phyloP scores from a whole-genome alignment of 2,113 vertebrate species.

The Chauna torquata region DNA sequence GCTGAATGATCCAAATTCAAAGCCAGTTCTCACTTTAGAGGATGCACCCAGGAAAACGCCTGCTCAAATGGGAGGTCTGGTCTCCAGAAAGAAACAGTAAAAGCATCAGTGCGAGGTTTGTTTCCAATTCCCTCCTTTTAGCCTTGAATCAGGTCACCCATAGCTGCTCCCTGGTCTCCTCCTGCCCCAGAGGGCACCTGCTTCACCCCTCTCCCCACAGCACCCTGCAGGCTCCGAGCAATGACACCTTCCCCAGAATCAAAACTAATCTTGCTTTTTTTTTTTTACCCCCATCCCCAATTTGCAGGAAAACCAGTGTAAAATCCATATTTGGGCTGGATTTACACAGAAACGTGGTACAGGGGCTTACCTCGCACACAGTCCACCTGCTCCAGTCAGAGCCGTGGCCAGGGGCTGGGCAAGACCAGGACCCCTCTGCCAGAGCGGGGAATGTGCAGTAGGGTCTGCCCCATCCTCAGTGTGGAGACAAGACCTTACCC shows the following conservation, averaged over 20 bases:
- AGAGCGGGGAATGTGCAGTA: no score
- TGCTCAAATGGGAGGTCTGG: neutral
- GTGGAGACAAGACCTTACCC: constrained; percentile 57
- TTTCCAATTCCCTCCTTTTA: neutral
- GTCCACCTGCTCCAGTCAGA: no score
- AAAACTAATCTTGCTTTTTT: neutral
- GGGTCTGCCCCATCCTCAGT: neutral
- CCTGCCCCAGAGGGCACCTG: accelerated
- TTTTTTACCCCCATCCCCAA: neutral
- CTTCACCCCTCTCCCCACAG: neutral
- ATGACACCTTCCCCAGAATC: no score
- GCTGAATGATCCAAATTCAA: neutral
- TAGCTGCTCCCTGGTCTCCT: neutral
- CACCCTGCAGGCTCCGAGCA: no score
- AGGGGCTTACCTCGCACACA: no score
- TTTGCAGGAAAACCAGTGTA: accelerated
- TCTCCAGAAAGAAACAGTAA: neutral
- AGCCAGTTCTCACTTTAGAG: neutral
- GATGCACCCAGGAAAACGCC: neutral
- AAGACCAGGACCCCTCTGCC: neutral
- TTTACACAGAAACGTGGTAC: neutral
- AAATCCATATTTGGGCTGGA: neutral
- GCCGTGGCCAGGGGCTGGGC: no score
- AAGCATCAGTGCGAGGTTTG: neutral
- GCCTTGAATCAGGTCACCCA: accelerated